phyloP scores from a whole-genome alignment of 64 coral and sea anemone genomes.

The Trachythela sp. region DNA sequence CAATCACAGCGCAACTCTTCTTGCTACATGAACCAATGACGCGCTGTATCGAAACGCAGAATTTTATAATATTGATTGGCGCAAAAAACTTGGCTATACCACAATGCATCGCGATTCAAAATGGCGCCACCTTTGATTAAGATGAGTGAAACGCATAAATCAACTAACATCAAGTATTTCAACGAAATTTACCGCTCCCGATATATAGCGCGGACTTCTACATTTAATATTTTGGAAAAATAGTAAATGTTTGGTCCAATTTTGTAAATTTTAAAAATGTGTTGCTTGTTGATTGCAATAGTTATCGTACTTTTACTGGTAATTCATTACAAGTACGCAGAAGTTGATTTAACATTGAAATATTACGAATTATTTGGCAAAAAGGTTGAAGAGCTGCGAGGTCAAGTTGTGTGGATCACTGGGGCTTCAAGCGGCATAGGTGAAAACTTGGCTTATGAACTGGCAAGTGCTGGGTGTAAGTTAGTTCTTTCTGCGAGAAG shows the following conservation, averaged over 20 bases:
- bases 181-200: not conserved
- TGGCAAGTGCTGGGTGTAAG: not conserved
- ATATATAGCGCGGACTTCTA: too few relatives aligned
- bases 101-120: too few relatives aligned
- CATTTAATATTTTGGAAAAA: too few relatives aligned
- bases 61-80: too few relatives aligned
- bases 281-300: not conserved
- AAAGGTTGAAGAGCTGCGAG: not conserved
- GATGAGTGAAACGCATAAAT: too few relatives aligned
- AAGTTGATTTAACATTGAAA: constrained; percentile 1
- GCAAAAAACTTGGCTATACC: too few relatives aligned
- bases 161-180: not conserved
- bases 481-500: constrained; percentile 6
- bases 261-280: not conserved
- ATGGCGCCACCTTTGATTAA: too few relatives aligned
- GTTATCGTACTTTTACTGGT: not conserved
- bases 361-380: constrained; percentile 9
- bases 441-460: not conserved
- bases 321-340: not conserved
- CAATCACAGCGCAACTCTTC: not conserved
- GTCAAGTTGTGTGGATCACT: constrained; percentile 19
- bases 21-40: too few relatives aligned
- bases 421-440: constrained; percentile 10
- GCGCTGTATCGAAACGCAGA: too few relatives aligned
- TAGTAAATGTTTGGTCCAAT: too few relatives aligned